Conservation (phyloP, 2,113 vertebrate species). For the Oxyura jamaicensis region DNA sequence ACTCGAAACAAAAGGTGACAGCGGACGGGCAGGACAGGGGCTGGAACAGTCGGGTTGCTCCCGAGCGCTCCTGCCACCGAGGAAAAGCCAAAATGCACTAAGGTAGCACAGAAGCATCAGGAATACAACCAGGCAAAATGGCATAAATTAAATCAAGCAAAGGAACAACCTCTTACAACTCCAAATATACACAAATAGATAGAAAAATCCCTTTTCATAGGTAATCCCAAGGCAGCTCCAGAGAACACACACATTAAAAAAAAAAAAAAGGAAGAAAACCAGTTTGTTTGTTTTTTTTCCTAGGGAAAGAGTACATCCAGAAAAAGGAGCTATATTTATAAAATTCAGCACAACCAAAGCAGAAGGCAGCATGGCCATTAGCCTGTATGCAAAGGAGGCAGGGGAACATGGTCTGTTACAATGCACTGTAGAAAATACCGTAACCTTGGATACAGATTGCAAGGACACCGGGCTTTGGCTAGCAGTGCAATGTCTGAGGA, state of each 20-base stretch:
- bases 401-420: neutral
- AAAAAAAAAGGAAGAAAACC: neutral
- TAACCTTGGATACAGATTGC: constrained; percentile 82
- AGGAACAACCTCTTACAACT: neutral
- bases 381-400: neutral
- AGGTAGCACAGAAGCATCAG: neutral
- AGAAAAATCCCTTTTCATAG: neutral
- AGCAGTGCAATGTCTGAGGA: neutral
- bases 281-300: neutral
- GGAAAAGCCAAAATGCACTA: neutral
- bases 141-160: neutral
- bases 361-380: neutral
- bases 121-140: neutral
- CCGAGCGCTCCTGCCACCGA: neutral
- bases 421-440: constrained; percentile 35
- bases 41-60: neutral
- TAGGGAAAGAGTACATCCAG: neutral
- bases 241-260: neutral
- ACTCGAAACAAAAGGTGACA: fast-evolving
- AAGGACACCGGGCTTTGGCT: constrained; percentile 70
- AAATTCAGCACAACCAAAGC: neutral
- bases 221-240: neutral
- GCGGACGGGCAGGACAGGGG: neutral
- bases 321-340: neutral
- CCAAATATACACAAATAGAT: neutral